Base-by-base conservation (phyloP, 2,888 invertebrate genomes). In the Noctua janthe region DNA sequence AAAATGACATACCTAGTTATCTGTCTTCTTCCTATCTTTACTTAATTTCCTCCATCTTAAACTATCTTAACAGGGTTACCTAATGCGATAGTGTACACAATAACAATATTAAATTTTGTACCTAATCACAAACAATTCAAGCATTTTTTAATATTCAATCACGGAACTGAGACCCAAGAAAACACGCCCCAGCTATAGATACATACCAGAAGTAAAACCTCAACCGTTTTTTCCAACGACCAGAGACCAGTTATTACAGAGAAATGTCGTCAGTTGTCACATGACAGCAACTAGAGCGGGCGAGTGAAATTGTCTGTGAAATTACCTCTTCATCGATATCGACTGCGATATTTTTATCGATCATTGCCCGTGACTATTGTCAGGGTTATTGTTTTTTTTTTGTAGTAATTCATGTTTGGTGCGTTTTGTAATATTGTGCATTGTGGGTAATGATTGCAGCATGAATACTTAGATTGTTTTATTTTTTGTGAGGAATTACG, bases 231-330 rank as follows among this genome's bases (percentile, higher is more conserved):
- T 85, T 83, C 84, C 51, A 39, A 49, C 72, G 81, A 82, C 73
- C 54, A 66, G 11, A 81, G 73, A 77, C 79, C 74, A 86, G 83
- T 89, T 76, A 91, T 92, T 92, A 92, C 74, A 78, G 91, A 87
- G 93, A 93, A 92, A 92, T 91, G 90, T 86, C 74, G 82, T 84
- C 81, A 84, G 84, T 77, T 78, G 71, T 78, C 89, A 89, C 76
- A 81, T 85, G 71, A 5, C 7, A 88, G 78, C 71, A 89, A 89
- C 73, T 92, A 85, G 93, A 94, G 92, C 93, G 89, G 75, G 77
- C 73, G 81, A 88, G 85, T 90, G 89, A 92, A 93, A 93, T 92
- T 92, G 89, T 74, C 84, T 90, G 91, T 92, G 90, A 92, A 93
- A 91, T 91, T 83, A 74, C 83, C 79, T 78, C 73, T 90, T 87